Evolutionary conservation across 2,888 invertebrate genomes (phyloP).

Genomic region (Ochropleura leucogaster): DNA sequence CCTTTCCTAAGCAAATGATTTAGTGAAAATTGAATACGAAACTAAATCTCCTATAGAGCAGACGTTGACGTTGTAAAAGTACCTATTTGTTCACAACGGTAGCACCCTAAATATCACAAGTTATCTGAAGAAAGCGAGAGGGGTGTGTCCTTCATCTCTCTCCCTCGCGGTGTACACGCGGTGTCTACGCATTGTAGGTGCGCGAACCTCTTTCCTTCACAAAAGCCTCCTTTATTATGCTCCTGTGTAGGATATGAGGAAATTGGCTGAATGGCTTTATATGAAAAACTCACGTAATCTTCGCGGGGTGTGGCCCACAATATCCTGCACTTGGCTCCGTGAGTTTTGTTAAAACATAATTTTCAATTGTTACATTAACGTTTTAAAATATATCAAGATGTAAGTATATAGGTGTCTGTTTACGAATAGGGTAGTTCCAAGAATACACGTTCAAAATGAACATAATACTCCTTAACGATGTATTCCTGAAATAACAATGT

Average conservation of each 20-base stretch:
- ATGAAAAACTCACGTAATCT: slow-evolving; percentile 90
- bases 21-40: slow-evolving; percentile 76
- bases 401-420: neutral
- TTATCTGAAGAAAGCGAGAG: slow-evolving; percentile 79
- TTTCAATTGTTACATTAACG: slow-evolving; percentile 77
- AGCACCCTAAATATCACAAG: slow-evolving; percentile 81
- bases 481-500: neutral
- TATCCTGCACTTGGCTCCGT: slow-evolving; percentile 84
- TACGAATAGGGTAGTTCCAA: neutral
- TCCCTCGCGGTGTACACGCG: slow-evolving; percentile 77
- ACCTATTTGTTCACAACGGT: slow-evolving; percentile 81
- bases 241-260: slow-evolving; percentile 89
- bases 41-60: slow-evolving; percentile 72
- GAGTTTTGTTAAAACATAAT: slow-evolving; percentile 75
- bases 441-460: slow-evolving; percentile 2
- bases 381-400: slow-evolving; percentile 21
- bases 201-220: slow-evolving; percentile 87
- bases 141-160: slow-evolving; percentile 81
- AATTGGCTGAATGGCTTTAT: slow-evolving; percentile 90
- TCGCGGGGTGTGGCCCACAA: slow-evolving; percentile 84
- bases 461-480: neutral
- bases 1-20: slow-evolving; percentile 68
- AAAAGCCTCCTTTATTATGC: slow-evolving; percentile 89
- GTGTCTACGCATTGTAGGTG: slow-evolving; percentile 86
- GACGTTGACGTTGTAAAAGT: slow-evolving; percentile 75